A percentile compares a stretch with the other conserved stretches of the same genome.
Evolutionary conservation across 2,888 invertebrate genomes (phyloP).

Genomic region (Patella caerulea): DNA sequence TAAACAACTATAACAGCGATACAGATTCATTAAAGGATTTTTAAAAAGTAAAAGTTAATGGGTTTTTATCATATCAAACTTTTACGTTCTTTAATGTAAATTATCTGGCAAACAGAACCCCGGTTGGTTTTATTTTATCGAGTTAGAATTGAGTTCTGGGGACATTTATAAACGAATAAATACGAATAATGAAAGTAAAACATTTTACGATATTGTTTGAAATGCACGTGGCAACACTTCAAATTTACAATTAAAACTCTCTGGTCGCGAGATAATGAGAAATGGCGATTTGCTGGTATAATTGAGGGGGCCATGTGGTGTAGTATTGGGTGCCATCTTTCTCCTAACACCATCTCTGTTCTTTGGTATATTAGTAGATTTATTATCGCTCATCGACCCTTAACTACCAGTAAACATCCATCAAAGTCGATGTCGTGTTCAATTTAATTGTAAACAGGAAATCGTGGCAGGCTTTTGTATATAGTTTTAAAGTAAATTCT

Average conservation of each 20-base stretch:
- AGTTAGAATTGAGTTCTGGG: too few species aligned
- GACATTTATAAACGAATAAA: not conserved
- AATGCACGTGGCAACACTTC: slow-evolving; percentile 2
- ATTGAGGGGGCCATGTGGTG: not conserved
- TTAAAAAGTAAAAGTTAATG: too few species aligned
- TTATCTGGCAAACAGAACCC: too few species aligned
- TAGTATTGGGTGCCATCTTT: not conserved
- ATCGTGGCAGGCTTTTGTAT: not conserved
- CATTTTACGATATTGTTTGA: not conserved
- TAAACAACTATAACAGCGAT: too few species aligned
- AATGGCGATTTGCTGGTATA: not conserved
- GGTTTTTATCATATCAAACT: too few species aligned
- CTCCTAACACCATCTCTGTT: slow-evolving; percentile 1
- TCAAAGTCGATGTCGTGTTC: not conserved
- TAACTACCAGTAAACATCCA: not conserved
- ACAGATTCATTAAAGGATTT: too few species aligned
- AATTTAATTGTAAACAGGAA: slow-evolving; percentile 8
- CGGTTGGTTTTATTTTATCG: too few species aligned
- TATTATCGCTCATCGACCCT: not conserved
- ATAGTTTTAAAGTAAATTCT: not conserved
- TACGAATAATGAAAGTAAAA: slow-evolving; percentile 4
- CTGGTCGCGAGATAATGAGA: not conserved
- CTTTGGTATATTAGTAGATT: not conserved
- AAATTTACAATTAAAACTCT: not conserved
- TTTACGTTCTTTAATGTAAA: too few species aligned